Evolutionary conservation across 2,888 invertebrate species (phyloP).

Genomic region (Amorpha juglandis): DNA sequence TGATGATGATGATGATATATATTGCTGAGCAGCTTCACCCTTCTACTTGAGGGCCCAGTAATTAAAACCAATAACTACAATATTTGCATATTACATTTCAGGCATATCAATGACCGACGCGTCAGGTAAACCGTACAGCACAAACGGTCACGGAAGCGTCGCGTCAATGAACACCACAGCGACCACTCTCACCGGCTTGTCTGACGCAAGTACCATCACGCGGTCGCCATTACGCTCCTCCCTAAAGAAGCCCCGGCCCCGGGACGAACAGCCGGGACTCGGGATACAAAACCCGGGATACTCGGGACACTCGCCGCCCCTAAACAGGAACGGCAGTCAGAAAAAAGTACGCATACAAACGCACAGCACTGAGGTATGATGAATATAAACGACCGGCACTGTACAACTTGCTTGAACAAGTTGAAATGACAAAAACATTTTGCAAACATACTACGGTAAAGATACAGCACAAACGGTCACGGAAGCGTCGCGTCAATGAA

Average conservation of each 20-base stretch:
- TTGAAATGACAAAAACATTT: no score
- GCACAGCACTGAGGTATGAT: slow-evolving; percentile 93
- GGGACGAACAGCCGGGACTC: slow-evolving; percentile 77
- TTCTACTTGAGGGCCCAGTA: no score
- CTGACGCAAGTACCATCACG: slow-evolving; percentile 76
- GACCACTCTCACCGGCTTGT: slow-evolving; percentile 85
- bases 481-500: slow-evolving; percentile 90
- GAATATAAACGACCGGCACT: no score
- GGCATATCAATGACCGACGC: slow-evolving; percentile 94
- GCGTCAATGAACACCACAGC: slow-evolving; percentile 90
- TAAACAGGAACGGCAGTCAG: slow-evolving; percentile 93
- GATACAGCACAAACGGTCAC: slow-evolving; percentile 86
- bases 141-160: slow-evolving; percentile 87
- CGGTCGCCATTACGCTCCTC: slow-evolving; percentile 87
- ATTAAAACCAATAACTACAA: no score
- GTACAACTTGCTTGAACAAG: no score
- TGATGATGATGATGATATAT: no score
- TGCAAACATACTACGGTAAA: no score
- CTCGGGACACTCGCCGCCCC: slow-evolving; percentile 92
- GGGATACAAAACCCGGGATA: slow-evolving; percentile 94
- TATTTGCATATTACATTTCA: slow-evolving; percentile 59
- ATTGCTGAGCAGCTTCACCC: no score
- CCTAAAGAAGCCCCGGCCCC: slow-evolving; percentile 91
- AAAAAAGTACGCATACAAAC: slow-evolving; percentile 96
- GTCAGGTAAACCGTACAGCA: slow-evolving; percentile 91